Base-by-base conservation (phyloP, 2,888 invertebrate species). In the Xanthostigma xanthostigma region DNA sequence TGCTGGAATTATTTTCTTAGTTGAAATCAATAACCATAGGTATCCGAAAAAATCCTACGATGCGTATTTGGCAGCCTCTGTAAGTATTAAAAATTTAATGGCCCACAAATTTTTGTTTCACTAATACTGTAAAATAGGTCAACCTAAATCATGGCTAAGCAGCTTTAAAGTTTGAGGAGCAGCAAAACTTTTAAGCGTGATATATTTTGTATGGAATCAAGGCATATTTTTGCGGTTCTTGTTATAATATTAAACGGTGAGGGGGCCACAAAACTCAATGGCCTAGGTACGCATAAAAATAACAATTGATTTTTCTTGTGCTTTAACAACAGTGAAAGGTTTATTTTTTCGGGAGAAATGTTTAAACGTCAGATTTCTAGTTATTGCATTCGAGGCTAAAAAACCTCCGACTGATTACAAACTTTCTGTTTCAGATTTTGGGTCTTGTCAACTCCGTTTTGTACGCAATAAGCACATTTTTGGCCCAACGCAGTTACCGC, bases 401-500 rank as follows among this genome's bases (percentile, higher is more conserved):
- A 27, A 27, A 27, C 3, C 3, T 1, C 3, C 27, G 27, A 27
- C 27, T 27, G 5, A 44, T 43, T 48, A n/a, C 45, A 49, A 54
- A 60, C 59, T 58, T 54, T 54, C 50, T 55, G 59, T 78, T 78
- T 54, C 73, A 86, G 86, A 70, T 87, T 42, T 75, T 89, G 65
- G 88, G 87, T 11, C 64, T 89, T 12, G 72, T 89, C 13, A 76
- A 86, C 61, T 67, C 84, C 3, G 76, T 68, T 1, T 67, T 89
- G 2, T 90, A 90, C 63, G 69, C 87, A 41, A 58, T 87, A 44
- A 89, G 88, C 62, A 78, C 87, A 34, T 75, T 87, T 57, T 73
- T 87, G 56, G 88, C 88, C 36, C 77, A 81, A 59, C 79, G 84
- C 54, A 76, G 79, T 27, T 89, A 88, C 70, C 78, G 81, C 60